Percentiles rank a stretch among this genome's conserved stretches.
Evolutionary conservation across 2,113 vertebrate species (phyloP).

Genomic region (Kryptolebias marmoratus): DNA sequence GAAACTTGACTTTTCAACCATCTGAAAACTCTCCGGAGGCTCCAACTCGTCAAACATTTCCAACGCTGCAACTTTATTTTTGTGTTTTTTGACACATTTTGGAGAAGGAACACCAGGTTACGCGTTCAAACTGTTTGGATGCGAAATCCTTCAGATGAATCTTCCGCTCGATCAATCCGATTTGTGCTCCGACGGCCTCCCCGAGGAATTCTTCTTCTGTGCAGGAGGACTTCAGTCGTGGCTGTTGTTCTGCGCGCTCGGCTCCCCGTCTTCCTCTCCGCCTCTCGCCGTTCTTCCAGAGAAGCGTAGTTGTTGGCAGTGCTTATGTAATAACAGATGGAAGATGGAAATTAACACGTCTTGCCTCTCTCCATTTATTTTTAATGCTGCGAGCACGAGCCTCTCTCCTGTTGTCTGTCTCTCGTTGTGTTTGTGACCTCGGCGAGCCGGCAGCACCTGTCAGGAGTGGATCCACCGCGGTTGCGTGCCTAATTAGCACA

Average conservation of each 20-base stretch:
- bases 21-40: constrained; percentile 48
- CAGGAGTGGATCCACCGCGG: constrained; percentile 95
- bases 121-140: constrained; percentile 49
- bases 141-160: constrained; percentile 15
- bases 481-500: constrained; percentile 98
- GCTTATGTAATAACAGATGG: constrained; percentile 99
- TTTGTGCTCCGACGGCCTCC: constrained; percentile 31
- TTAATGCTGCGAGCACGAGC: constrained; percentile 92
- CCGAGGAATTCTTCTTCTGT: constrained; percentile 57
- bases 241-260: constrained; percentile 33
- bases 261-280: constrained; percentile 41
- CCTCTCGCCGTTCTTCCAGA: constrained; percentile 69
- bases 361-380: constrained; percentile 93
- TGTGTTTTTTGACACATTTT: constrained; percentile 26
- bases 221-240: constrained; percentile 55
- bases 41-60: constrained; percentile 15
- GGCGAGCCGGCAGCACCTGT: constrained; percentile 99
- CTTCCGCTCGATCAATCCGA: constrained; percentile 46
- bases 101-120: constrained; percentile 58
- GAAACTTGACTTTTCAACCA: constrained; percentile 10
- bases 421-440: constrained; percentile 89
- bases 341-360: constrained; percentile 99
- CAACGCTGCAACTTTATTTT: not conserved
- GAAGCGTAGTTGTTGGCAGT: constrained; percentile 96
- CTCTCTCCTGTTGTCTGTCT: constrained; percentile 48